phyloP scores from a whole-genome alignment of 2,797 vertebrate genomes.

The Simalia tracyae region DNA sequence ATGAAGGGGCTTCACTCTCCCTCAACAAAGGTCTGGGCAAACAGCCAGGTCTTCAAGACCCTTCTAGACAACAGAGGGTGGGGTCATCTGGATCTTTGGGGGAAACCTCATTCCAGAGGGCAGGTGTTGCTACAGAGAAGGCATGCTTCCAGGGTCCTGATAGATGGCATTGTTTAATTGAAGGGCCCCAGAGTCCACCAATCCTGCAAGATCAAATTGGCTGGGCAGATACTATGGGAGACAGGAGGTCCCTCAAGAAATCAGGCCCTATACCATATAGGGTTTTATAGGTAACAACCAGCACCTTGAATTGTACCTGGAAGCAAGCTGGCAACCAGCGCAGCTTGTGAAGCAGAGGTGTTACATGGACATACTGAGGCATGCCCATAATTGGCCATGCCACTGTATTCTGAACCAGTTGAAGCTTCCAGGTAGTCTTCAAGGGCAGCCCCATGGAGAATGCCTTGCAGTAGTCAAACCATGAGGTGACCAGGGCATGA shows the following conservation, averaged over 20 bases:
- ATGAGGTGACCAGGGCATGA: background rate
- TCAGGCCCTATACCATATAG: background rate
- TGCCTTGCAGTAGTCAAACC: background rate
- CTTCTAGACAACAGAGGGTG: no score
- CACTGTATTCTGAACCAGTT: background rate
- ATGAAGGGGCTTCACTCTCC: no score
- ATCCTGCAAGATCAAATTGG: background rate
- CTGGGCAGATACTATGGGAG: background rate
- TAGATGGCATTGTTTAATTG: background rate
- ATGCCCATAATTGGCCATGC: background rate
- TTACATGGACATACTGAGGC: background rate
- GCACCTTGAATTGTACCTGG: background rate
- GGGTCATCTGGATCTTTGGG: no score
- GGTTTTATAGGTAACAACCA: background rate
- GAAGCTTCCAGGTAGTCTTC: background rate
- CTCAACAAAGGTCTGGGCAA: no score
- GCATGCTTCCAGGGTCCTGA: no score
- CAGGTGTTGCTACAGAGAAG: no score
- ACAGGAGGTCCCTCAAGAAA: background rate
- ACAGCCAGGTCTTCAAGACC: no score
- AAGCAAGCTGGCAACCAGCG: background rate
- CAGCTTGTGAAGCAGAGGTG: background rate
- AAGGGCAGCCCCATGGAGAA: background rate
- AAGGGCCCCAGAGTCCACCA: background rate
- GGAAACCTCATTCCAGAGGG: no score